A percentile compares a stretch with the other conserved stretches of the same genome.
Evolutionary conservation across 1,140 invertebrate species (phyloP).

Genomic region (Oryctes rhinoceros): DNA sequence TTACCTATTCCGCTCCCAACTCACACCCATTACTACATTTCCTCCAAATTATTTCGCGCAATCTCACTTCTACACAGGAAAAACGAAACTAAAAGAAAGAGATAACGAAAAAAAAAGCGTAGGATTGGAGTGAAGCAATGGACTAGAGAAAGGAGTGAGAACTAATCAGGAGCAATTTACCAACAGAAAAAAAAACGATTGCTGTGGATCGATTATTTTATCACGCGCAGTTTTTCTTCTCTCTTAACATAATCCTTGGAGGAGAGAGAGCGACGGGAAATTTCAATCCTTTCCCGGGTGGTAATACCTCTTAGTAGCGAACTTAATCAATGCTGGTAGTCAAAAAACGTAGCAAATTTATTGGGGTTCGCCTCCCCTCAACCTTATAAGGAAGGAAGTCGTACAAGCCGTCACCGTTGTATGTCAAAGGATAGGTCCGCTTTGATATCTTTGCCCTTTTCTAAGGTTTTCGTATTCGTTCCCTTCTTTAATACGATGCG

Average conservation of each 20-base stretch:
- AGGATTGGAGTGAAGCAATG: neutral
- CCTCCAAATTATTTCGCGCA: neutral
- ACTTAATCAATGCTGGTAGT: slow-evolving; percentile 45
- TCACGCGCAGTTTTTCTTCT: slow-evolving; percentile 14
- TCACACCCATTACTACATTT: too few species aligned
- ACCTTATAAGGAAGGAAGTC: neutral
- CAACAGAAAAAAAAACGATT: slow-evolving; percentile 12
- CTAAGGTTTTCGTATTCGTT: neutral
- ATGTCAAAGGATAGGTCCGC: neutral
- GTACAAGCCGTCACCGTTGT: slow-evolving; percentile 25
- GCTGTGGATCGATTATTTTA: slow-evolving; percentile 23
- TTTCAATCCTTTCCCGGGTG: neutral
- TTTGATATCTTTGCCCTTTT: neutral
- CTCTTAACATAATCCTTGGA: neutral
- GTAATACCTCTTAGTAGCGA: slow-evolving; percentile 27
- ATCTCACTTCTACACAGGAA: neutral
- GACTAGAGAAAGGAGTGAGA: neutral
- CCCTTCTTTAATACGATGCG: slow-evolving; percentile 18
- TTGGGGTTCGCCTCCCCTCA: slow-evolving; percentile 30
- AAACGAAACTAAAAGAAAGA: neutral
- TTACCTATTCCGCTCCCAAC: too few species aligned
- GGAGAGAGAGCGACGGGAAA: neutral
- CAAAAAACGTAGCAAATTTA: slow-evolving; percentile 44
- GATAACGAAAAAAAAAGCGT: neutral
- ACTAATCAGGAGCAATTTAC: slow-evolving; percentile 30